These are phyloP conservation scores for Arctia plantaginis DNA, from an alignment of 2,888 invertebrate genomes.

Conservation along the genomic window DNA sequence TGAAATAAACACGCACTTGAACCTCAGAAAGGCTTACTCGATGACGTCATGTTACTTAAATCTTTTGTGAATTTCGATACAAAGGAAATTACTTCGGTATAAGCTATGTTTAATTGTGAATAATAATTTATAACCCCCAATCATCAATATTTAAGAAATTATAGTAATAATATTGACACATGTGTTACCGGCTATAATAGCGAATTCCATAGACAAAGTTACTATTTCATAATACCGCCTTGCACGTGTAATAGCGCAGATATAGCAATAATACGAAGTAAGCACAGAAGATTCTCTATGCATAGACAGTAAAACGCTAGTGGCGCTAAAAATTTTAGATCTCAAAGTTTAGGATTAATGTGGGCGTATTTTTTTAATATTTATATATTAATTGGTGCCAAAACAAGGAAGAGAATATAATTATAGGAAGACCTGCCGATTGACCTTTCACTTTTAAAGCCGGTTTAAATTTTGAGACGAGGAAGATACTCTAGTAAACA, in stretches of 20 bases:
- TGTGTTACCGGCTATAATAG: not conserved
- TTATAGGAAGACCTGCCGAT: not conserved
- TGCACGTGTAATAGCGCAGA: not conserved
- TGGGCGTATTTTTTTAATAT: not conserved
- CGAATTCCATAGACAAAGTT: not conserved
- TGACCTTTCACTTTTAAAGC: not conserved
- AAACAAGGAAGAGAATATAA: conserved; percentile 5
- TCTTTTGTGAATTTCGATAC: not conserved
- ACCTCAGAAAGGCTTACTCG: too few relatives aligned
- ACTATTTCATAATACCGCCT: not conserved
- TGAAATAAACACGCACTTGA: too few relatives aligned
- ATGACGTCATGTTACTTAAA: too few relatives aligned
- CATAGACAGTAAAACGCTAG: too few relatives aligned
- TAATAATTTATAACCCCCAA: not conserved
- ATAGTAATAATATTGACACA: not conserved
- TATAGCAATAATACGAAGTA: not conserved
- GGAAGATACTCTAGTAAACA: not conserved
- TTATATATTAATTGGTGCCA: too few relatives aligned
- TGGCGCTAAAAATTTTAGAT: too few relatives aligned
- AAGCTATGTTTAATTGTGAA: not conserved
- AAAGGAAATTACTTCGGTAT: not conserved
- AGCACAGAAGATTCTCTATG: too few relatives aligned
- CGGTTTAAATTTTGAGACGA: not conserved
- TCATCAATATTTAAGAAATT: not conserved
- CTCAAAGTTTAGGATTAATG: too few relatives aligned